Evolutionary conservation across 2,113 vertebrate species (phyloP).

Genomic region (Ammospiza nelsoni): DNA sequence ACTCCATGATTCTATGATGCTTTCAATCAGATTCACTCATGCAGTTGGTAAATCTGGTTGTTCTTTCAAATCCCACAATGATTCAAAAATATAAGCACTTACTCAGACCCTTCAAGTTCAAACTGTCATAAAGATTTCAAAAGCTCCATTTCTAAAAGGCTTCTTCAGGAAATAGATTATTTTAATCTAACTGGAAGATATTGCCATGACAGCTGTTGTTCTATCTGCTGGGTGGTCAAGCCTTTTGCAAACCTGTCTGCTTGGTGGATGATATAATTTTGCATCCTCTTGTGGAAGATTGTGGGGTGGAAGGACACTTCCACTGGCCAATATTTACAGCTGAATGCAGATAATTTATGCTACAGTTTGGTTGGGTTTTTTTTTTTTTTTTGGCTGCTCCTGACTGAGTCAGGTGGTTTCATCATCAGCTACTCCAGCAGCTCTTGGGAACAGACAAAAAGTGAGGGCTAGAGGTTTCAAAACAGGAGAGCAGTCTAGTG

Average conservation of each 20-base stretch:
- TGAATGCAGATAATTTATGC: neutral
- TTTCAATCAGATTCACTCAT: neutral
- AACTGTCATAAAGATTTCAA: neutral
- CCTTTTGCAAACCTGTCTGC: neutral
- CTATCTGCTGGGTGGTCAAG: neutral
- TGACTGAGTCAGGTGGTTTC: neutral
- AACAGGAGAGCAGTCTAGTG: neutral
- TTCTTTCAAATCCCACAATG: neutral
- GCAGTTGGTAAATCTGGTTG: neutral
- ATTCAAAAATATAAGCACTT: neutral
- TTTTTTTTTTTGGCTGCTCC: neutral
- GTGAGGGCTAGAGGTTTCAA: neutral
- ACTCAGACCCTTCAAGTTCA: neutral
- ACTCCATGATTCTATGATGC: neutral
- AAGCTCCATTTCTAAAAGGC: neutral
- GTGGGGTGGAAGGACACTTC: neutral
- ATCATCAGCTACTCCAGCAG: neutral
- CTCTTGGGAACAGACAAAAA: neutral
- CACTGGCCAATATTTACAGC: neutral
- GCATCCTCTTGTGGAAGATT: neutral
- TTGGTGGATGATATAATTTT: neutral
- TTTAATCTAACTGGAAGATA: neutral
- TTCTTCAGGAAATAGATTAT: neutral
- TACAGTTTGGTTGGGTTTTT: no score
- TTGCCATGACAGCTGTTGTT: neutral